phyloP scores from a whole-genome alignment of 2,113 vertebrate genomes.

The Ceuthmochares aereus region DNA sequence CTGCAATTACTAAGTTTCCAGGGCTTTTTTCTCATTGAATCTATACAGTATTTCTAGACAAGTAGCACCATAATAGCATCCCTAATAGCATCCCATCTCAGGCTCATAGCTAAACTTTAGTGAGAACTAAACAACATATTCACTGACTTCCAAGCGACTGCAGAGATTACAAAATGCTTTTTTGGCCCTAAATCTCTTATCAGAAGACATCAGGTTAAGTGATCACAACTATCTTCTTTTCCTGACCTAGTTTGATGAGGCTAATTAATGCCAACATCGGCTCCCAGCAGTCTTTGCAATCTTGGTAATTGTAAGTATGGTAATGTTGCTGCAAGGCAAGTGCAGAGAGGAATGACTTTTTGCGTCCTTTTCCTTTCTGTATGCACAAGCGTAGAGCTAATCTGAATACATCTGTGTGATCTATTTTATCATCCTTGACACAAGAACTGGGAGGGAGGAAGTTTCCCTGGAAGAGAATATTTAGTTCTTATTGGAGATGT shows the following conservation, averaged over 20 bases:
- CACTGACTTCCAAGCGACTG: background rate
- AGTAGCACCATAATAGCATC: background rate
- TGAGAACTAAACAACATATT: background rate
- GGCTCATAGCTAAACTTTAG: background rate
- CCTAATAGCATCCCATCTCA: background rate
- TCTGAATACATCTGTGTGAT: background rate
- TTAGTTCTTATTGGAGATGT: background rate
- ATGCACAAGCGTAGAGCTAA: background rate
- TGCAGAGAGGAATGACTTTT: background rate
- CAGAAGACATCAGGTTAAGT: background rate
- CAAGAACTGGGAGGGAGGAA: background rate
- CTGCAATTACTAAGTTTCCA: background rate
- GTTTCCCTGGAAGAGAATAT: background rate
- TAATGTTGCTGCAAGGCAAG: background rate
- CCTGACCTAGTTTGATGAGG: background rate
- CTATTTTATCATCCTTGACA: slow-evolving; percentile 4
- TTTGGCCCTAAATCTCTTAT: background rate
- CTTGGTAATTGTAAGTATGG: background rate
- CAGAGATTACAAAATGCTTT: background rate
- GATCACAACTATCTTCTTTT: background rate
- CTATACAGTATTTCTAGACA: background rate
- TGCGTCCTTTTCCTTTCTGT: background rate
- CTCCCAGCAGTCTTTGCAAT: background rate
- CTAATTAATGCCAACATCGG: slow-evolving; percentile 39
- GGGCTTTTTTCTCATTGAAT: background rate